Evolutionary conservation across 2,888 invertebrate genomes (phyloP).

Genomic region (Steinernema carpocapsae): DNA sequence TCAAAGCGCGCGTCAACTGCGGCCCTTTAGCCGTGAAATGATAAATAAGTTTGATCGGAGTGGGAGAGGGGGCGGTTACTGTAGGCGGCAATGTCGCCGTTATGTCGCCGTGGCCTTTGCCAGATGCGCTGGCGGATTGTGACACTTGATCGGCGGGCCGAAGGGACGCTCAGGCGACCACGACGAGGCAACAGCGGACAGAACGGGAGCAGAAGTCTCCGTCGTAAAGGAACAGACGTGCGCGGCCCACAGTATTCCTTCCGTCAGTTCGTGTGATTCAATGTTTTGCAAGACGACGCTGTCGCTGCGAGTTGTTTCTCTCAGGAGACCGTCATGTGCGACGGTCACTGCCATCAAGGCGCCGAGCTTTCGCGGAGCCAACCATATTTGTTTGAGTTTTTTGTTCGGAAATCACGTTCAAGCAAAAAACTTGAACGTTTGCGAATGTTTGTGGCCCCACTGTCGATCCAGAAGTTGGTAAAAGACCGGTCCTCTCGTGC

Average conservation of each 20-base stretch:
- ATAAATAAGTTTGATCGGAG: slow-evolving; percentile 33
- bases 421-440: no score
- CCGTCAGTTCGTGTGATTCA: slow-evolving; percentile 26
- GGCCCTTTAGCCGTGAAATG: slow-evolving; percentile 23
- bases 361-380: no score
- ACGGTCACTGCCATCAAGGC: slow-evolving; percentile 30
- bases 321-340: slow-evolving; percentile 22
- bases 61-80: not conserved
- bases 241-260: not conserved
- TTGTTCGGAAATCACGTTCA: no score
- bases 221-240: slow-evolving; percentile 10
- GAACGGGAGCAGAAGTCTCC: not conserved
- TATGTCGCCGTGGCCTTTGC: slow-evolving; percentile 20
- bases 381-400: no score
- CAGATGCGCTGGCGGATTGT: slow-evolving; percentile 28
- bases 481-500: no score
- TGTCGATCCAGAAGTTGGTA: no score
- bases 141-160: slow-evolving; percentile 30
- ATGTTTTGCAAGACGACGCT: not conserved
- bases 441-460: no score
- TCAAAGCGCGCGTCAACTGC: slow-evolving; percentile 24
- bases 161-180: not conserved
- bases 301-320: slow-evolving; percentile 18
- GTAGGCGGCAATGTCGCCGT: slow-evolving; percentile 27
- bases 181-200: slow-evolving; percentile 8